These are phyloP conservation scores for Ephialtes manifestator DNA, from an alignment of 2,888 invertebrate genomes.

Conservation along the genomic window DNA sequence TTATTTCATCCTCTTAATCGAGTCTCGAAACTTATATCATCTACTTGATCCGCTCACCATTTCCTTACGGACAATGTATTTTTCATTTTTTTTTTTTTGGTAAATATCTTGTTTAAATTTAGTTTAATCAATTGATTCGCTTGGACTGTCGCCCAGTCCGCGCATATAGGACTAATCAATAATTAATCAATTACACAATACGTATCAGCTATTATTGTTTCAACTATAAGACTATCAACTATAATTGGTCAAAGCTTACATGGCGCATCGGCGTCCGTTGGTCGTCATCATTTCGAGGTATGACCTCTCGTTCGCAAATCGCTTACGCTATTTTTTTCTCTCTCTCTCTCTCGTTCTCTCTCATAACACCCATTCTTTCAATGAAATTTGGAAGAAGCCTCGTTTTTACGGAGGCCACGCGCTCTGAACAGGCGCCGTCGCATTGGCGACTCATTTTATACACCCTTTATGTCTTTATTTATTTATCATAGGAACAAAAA, in stretches of 20 bases:
- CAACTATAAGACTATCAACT: conserved; percentile 57
- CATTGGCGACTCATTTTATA: conserved; percentile 17
- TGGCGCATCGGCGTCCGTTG: conserved; percentile 49
- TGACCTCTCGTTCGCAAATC: conserved; percentile 34
- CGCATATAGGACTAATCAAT: conserved; percentile 42
- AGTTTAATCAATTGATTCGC: conserved; percentile 63
- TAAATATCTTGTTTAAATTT: conserved; percentile 33
- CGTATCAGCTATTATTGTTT: conserved; percentile 63
- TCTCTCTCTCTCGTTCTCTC: conserved; percentile 11
- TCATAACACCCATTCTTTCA: conserved; percentile 22
- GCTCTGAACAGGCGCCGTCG: neutral
- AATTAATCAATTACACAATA: conserved; percentile 57
- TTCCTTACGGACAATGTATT: conserved; percentile 73
- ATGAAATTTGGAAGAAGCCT: conserved; percentile 22
- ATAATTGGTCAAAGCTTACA: conserved; percentile 66
- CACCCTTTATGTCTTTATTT: conserved; percentile 19
- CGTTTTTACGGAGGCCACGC: conserved; percentile 8
- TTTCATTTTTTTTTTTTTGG: conserved; percentile 56
- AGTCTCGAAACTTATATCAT: conserved; percentile 72
- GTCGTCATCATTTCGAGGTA: conserved; percentile 50
- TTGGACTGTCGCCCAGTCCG: conserved; percentile 19
- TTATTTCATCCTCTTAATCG: conserved; percentile 50
- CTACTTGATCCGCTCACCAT: conserved; percentile 82
- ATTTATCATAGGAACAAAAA: conserved; percentile 59
- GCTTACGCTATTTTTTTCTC: conserved; percentile 16